Conservation (phyloP, 2,113 vertebrate genomes). For the Ictalurus furcatus region DNA sequence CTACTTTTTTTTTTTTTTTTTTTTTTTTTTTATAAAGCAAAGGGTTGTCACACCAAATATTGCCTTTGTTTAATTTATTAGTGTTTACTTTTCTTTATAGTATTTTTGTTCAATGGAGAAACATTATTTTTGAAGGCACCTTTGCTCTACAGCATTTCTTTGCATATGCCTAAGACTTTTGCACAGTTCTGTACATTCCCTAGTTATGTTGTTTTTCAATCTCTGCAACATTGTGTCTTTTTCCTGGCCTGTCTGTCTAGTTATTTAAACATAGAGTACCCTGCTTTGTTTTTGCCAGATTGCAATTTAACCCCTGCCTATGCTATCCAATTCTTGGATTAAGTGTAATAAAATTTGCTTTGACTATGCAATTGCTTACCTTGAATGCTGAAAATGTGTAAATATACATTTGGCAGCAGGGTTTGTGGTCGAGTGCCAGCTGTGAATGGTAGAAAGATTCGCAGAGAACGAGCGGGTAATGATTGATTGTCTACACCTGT, state of each 20-base stretch:
- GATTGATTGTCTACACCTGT: not conserved
- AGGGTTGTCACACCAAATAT: too few species aligned
- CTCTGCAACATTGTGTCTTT: too few species aligned
- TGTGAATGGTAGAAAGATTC: not conserved
- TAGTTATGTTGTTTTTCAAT: not conserved
- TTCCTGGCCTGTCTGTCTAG: too few species aligned
- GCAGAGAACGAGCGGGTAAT: not conserved
- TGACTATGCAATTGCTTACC: not conserved
- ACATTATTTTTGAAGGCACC: too few species aligned
- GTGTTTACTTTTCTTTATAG: too few species aligned
- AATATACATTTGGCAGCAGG: not conserved
- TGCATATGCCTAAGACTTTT: too few species aligned
- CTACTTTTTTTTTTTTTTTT: too few species aligned
- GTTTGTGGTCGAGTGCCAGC: not conserved
- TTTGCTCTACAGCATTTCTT: too few species aligned
- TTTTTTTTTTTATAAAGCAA: too few species aligned
- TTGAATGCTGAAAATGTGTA: not conserved
- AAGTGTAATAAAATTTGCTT: not conserved
- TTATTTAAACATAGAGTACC: too few species aligned
- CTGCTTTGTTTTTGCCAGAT: not conserved
- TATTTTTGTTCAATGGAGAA: too few species aligned
- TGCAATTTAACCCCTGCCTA: not conserved
- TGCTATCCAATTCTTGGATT: not conserved
- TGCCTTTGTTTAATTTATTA: too few species aligned
- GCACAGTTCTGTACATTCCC: not conserved